A percentile compares a stretch with the other conserved stretches of the same genome.
phyloP scores from a whole-genome alignment of 1,140 invertebrate genomes.

The Mercenaria mercenaria region DNA sequence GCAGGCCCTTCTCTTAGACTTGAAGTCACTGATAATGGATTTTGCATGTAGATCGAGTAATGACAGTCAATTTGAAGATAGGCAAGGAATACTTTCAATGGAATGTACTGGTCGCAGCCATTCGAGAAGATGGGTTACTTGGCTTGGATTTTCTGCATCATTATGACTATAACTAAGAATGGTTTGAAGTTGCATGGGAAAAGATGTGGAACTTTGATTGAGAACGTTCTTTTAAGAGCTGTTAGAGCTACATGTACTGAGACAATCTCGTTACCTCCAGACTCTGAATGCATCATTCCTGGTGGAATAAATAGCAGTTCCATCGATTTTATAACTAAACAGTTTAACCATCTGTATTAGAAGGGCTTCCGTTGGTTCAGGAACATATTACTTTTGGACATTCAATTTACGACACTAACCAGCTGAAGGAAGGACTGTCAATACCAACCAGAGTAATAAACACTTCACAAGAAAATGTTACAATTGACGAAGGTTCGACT shows the following conservation, averaged over 20 bases:
- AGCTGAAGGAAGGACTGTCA: background rate
- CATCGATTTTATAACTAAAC: background rate
- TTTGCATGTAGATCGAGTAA: background rate
- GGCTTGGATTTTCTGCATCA: slow-evolving; percentile 31
- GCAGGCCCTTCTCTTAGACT: background rate
- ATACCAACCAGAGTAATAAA: slow-evolving; percentile 1
- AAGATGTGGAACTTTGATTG: background rate
- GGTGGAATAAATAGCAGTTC: background rate
- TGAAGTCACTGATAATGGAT: slow-evolving; percentile 13
- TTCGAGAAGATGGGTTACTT: slow-evolving; percentile 22
- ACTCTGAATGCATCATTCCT: background rate
- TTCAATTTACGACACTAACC: background rate
- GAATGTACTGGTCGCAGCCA: slow-evolving; percentile 7
- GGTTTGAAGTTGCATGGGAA: slow-evolving; percentile 21
- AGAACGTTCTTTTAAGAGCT: background rate
- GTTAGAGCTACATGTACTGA: background rate
- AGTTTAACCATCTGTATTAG: background rate
- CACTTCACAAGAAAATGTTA: background rate
- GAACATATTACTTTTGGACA: background rate
- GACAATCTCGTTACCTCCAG: background rate
- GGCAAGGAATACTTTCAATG: background rate
- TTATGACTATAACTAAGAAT: background rate
- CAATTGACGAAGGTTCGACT: background rate
- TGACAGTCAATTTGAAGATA: background rate
- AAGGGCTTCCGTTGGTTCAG: background rate